A percentile compares a stretch with the other conserved stretches of the same genome.
Conservation (phyloP, 2,797 vertebrate genomes). For the Thripadectes ignobilis region DNA sequence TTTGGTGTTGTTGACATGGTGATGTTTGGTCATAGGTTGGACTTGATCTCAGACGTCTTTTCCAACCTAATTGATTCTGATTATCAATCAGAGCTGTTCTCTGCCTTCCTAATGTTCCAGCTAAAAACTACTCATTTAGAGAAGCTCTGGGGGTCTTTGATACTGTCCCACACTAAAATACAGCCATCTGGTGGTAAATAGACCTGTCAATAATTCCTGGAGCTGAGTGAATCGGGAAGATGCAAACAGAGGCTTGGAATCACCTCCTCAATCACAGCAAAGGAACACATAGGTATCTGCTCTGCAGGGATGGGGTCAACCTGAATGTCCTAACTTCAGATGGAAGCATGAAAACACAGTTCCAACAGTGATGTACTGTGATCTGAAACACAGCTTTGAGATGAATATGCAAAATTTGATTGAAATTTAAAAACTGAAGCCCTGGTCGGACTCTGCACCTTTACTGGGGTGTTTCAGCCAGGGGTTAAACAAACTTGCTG, state of each 20-base stretch:
- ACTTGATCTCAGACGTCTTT: neutral
- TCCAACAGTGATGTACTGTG: neutral
- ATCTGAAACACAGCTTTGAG: neutral
- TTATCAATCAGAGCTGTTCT: neutral
- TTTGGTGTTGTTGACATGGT: neutral
- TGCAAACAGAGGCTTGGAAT: neutral
- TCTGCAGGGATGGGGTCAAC: neutral
- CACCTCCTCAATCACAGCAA: neutral
- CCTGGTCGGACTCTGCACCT: neutral
- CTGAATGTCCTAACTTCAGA: neutral
- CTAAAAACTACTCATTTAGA: neutral
- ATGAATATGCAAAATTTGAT: neutral
- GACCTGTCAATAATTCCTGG: neutral
- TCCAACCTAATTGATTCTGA: neutral
- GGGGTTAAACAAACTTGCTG: neutral
- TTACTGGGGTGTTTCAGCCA: neutral
- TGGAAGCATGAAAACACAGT: neutral
- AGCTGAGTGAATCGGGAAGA: neutral
- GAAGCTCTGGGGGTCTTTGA: neutral
- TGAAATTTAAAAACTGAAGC: neutral
- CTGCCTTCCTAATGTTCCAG: neutral
- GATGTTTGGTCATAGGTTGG: neutral
- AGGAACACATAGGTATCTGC: rapidly evolving
- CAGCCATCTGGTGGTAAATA: neutral
- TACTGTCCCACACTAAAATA: neutral